These are phyloP conservation scores for Ara ararauna DNA, from an alignment of 2,797 vertebrate genomes.

Conservation along the genomic window DNA sequence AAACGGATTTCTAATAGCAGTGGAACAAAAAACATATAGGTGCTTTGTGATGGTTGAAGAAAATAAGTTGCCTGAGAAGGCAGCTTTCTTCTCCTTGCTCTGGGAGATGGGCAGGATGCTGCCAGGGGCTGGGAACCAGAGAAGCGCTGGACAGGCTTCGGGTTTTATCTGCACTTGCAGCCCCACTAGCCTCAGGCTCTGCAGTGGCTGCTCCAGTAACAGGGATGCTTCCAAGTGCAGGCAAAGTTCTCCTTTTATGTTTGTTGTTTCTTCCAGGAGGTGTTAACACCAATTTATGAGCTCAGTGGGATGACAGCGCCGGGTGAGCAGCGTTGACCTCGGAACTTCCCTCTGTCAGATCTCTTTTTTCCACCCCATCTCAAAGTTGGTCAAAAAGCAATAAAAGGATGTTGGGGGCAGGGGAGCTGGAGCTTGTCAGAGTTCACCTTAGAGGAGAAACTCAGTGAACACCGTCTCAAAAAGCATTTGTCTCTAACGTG, in stretches of 20 bases:
- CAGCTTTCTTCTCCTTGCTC: not conserved
- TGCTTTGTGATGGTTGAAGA: not conserved
- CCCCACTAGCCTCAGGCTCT: not conserved
- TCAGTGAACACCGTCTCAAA: not conserved
- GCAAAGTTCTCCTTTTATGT: not conserved
- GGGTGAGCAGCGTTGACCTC: not conserved
- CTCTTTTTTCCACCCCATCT: not conserved
- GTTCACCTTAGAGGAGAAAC: not conserved
- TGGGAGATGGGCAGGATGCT: not conserved
- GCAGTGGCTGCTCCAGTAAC: not conserved
- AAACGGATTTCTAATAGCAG: not conserved
- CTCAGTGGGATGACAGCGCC: not conserved
- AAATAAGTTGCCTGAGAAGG: not conserved
- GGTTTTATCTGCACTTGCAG: not conserved
- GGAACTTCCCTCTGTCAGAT: not conserved
- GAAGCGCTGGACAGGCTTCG: not conserved
- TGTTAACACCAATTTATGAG: slow-evolving; percentile 50
- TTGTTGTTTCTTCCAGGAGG: not conserved
- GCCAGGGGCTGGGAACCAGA: not conserved
- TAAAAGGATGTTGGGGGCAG: not conserved
- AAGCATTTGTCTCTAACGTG: not conserved
- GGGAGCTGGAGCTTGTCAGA: not conserved
- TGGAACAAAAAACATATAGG: not conserved
- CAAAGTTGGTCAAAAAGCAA: not conserved
- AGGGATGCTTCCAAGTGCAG: not conserved